Conservation (phyloP, 1,140 invertebrate species). For the Melanaphis sacchari region DNA sequence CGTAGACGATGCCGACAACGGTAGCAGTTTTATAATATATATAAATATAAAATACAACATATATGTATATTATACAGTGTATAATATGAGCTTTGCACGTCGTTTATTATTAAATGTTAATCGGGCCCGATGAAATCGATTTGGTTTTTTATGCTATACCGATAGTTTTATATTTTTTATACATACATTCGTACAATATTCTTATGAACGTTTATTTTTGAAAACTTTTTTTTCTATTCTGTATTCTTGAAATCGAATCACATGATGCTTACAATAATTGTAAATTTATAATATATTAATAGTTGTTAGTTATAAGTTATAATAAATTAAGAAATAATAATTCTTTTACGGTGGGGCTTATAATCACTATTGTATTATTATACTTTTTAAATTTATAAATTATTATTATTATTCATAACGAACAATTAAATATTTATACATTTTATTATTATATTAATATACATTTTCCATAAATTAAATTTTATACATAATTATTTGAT, state of each 20-base stretch:
- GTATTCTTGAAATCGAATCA: neutral
- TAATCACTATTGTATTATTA: neutral
- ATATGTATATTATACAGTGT: neutral
- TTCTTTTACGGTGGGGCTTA: neutral
- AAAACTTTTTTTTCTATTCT: neutral
- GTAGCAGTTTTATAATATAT: neutral
- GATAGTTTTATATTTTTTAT: neutral
- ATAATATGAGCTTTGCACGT: too few species aligned
- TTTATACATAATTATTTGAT: too few species aligned
- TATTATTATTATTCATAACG: too few species aligned
- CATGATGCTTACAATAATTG: neutral
- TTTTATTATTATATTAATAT: too few species aligned
- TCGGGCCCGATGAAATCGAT: neutral
- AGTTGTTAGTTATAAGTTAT: too few species aligned
- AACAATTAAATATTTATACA: too few species aligned
- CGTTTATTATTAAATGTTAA: neutral
- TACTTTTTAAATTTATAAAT: too few species aligned
- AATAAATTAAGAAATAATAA: neutral
- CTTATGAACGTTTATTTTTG: neutral
- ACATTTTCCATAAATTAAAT: too few species aligned
- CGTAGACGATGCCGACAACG: neutral
- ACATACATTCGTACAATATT: neutral
- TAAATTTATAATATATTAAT: neutral
- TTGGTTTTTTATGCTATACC: neutral
- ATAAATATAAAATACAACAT: neutral